Base-by-base conservation (phyloP, 2,888 invertebrate species). In the Eristalis tenax region DNA sequence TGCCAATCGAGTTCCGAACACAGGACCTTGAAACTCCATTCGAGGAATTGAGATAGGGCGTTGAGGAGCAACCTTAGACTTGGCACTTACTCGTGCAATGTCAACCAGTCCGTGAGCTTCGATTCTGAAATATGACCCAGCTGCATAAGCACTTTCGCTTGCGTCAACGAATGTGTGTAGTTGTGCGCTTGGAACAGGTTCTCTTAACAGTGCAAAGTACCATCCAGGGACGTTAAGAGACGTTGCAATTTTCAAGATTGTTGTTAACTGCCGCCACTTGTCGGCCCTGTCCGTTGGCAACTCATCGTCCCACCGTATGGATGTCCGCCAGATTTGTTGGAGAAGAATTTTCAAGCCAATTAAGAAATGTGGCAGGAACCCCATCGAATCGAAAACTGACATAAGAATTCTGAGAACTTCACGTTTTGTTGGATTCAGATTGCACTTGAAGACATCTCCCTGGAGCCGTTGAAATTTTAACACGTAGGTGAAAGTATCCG, bases 301-400 rank as follows among this genome's bases (percentile, higher is more conserved):
- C 38, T 61, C 11, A 3, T 89, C 89, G 35, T 88, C 84, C 80
- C 89, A 89, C 18, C 23, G 78, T 32, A 73, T 85, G n/a, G 43
- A 71, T 1, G 38, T 69, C 8, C 88, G 65, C 88, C 88, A 89
- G 2, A 88, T 77, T 15, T 88, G 69, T 32, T 89, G 84, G 6
- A 89, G 56, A 1, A 88, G 23, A 18, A 89, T 88, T 86, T 89
- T 89, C 3, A 77, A 40, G 32, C 71, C 78, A 28, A 89, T 75
- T 6, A 83, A 8, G 43, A 84, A 90, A 22, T 88, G 68, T 11
- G 80, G 38, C 4, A 78, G 38, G 22, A 83, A 65, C 10, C 79
- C 70, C 38, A 63, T 66, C 15, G 81, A 56, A 69, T 81, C 64
- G 43, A 64, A 81, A 43, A 83, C 65, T 0, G 78, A 64, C 74